These are phyloP conservation scores for Melanotaenia boesemani DNA, from an alignment of 2,797 vertebrate species.

Conservation along the genomic window DNA sequence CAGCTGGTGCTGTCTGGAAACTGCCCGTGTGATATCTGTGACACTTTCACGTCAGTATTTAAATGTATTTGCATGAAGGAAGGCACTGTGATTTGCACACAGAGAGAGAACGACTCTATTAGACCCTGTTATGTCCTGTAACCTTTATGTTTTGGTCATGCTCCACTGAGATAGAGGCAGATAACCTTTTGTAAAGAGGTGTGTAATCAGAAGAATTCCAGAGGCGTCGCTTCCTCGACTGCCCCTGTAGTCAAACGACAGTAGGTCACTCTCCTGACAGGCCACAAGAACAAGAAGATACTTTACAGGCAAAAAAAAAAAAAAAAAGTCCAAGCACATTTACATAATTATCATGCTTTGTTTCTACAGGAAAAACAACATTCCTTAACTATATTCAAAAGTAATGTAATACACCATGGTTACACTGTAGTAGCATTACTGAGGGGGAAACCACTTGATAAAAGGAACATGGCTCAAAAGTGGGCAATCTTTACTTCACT, in stretches of 20 bases:
- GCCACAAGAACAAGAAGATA: conserved; percentile 73
- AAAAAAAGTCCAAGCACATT: conserved; percentile 70
- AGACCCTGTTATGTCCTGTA: conserved; percentile 64
- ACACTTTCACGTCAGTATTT: conserved; percentile 81
- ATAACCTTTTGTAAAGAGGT: conserved; percentile 37
- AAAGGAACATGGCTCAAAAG: conserved; percentile 84
- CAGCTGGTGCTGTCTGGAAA: conserved; percentile 8
- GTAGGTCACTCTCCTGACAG: conserved; percentile 55
- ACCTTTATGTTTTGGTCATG: conserved; percentile 54
- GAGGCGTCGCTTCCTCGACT: conserved; percentile 65
- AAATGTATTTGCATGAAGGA: conserved; percentile 82
- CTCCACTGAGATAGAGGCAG: conserved; percentile 44
- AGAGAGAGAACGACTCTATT: conserved; percentile 66
- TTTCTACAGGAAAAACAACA: conserved; percentile 77
- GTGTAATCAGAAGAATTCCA: conserved; percentile 53
- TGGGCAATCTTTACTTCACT: conserved; percentile 83
- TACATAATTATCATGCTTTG: conserved; percentile 74
- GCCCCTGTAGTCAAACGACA: conserved; percentile 69
- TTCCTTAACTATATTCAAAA: conserved; percentile 82
- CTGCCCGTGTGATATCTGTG: conserved; percentile 67
- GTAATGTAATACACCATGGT: conserved; percentile 80
- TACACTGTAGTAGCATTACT: conserved; percentile 78
- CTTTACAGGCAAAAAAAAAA: conserved; percentile 60
- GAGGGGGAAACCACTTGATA: conserved; percentile 73
- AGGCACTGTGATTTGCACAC: conserved; percentile 85